Percentiles rank a stretch among this genome's conserved stretches.
These are phyloP conservation scores for Tetraneura akinire DNA, from an alignment of 1,140 invertebrate species.

Conservation along the genomic window DNA sequence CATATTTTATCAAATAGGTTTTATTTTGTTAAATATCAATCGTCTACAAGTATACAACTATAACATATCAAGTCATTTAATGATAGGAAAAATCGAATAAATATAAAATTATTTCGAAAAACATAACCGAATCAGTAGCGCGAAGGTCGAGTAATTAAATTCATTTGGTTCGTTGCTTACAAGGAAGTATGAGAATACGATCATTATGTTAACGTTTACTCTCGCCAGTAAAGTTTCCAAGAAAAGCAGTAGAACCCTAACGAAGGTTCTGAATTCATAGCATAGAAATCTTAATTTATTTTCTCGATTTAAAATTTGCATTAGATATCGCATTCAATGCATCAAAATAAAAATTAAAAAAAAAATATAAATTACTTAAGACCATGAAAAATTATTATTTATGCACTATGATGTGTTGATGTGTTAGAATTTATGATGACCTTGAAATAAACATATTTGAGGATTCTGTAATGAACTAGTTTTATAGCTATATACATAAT, in stretches of 20 bases:
- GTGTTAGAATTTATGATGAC: too few species aligned
- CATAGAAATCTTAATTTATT: not conserved
- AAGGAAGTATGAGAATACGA: slow-evolving; percentile 39
- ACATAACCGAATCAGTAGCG: not conserved
- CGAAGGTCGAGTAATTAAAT: slow-evolving; percentile 48
- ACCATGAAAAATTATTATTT: not conserved
- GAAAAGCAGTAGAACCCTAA: not conserved
- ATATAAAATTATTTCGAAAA: too few species aligned
- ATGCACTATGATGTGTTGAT: not conserved
- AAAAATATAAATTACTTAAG: not conserved
- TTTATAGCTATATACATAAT: too few species aligned
- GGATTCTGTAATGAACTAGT: slow-evolving; percentile 6
- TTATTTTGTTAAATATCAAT: too few species aligned
- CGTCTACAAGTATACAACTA: too few species aligned
- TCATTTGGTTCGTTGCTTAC: slow-evolving; percentile 41
- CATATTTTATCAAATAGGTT: too few species aligned
- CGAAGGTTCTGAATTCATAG: not conserved
- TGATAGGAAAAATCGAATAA: too few species aligned
- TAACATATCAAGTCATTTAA: too few species aligned
- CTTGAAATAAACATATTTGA: slow-evolving; percentile 11
- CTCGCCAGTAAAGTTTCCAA: slow-evolving; percentile 4
- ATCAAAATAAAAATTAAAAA: not conserved
- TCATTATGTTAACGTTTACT: slow-evolving; percentile 11
- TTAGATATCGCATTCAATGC: not conserved
- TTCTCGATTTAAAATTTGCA: not conserved